These are phyloP conservation scores for Drosophila mauritiana DNA, from an alignment of 1,140 invertebrate species.

Conservation along the genomic window DNA sequence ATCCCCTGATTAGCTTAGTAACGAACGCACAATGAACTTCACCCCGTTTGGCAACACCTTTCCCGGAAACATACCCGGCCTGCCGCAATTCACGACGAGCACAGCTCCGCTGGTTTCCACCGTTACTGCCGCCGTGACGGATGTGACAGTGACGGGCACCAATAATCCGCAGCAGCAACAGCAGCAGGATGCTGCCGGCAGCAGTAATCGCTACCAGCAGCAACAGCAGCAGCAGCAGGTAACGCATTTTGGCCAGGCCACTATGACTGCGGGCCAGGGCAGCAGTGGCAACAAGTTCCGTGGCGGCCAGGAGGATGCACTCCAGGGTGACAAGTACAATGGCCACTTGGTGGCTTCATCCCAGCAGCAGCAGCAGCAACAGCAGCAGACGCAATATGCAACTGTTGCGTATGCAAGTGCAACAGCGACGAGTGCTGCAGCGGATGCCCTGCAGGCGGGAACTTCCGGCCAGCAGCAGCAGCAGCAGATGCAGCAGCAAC, in stretches of 20 bases:
- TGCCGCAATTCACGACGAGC: slow-evolving; percentile 88
- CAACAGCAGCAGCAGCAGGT: slow-evolving; percentile 75
- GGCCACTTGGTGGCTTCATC: slow-evolving; percentile 70
- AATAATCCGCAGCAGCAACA: slow-evolving; percentile 68
- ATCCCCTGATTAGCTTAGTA: slow-evolving; percentile 5
- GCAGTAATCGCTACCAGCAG: slow-evolving; percentile 72
- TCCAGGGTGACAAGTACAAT: slow-evolving; percentile 78
- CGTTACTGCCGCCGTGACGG: slow-evolving; percentile 68
- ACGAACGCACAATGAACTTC: slow-evolving; percentile 87
- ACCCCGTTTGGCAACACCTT: slow-evolving; percentile 89
- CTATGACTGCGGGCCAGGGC: slow-evolving; percentile 36
- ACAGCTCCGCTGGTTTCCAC: slow-evolving; percentile 77
- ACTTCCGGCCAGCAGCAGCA: slow-evolving; percentile 58
- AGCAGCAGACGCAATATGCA: slow-evolving; percentile 66
- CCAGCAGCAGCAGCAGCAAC: slow-evolving; percentile 60
- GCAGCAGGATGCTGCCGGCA: slow-evolving; percentile 55
- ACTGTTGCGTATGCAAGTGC: slow-evolving; percentile 67
- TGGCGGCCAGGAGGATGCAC: slow-evolving; percentile 53
- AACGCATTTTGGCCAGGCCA: slow-evolving; percentile 76
- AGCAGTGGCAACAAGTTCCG: slow-evolving; percentile 55
- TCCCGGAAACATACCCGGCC: slow-evolving; percentile 86
- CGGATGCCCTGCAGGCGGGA: slow-evolving; percentile 61
- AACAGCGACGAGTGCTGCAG: slow-evolving; percentile 38
- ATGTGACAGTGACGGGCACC: slow-evolving; percentile 61
- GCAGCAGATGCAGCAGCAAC: slow-evolving; percentile 68